Conservation (phyloP, 2,888 invertebrate species). For the Caenorhabditis virilis region DNA sequence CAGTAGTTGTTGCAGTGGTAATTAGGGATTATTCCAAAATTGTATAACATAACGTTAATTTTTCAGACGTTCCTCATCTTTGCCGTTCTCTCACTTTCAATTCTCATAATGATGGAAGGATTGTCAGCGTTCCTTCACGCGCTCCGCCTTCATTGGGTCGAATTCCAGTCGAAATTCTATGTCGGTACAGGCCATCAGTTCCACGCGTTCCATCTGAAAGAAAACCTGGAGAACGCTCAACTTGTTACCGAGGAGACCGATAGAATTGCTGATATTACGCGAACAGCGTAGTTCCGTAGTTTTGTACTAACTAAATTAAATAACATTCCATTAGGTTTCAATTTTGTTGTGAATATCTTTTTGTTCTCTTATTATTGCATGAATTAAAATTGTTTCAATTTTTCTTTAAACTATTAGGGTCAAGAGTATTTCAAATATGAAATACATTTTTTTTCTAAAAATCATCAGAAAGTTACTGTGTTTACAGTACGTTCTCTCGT, state of each 20-base stretch:
- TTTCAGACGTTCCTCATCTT: conserved; percentile 82
- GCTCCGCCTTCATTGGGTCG: conserved; percentile 76
- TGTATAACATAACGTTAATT: too few relatives aligned
- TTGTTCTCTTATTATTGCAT: conserved; percentile 1
- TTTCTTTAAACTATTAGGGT: too few relatives aligned
- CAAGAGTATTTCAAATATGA: too few relatives aligned
- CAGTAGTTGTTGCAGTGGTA: conserved; percentile 10
- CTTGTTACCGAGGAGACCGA: conserved; percentile 25
- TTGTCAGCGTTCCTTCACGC: conserved; percentile 68
- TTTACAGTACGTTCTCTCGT: too few relatives aligned
- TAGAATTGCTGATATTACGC: conserved; percentile 25
- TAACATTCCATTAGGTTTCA: background rate
- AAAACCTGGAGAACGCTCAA: conserved; percentile 32
- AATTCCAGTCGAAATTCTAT: conserved; percentile 98
- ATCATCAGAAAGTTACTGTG: too few relatives aligned
- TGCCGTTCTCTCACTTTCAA: conserved; percentile 70
- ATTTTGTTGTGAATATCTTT: background rate
- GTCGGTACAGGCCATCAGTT: conserved; percentile 86
- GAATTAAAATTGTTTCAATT: too few relatives aligned
- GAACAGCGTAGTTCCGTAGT: background rate
- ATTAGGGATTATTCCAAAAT: conserved; percentile 3
- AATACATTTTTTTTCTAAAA: too few relatives aligned
- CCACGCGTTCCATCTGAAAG: conserved; percentile 78
- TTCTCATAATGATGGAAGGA: conserved; percentile 68
- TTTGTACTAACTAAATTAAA: background rate